Conservation (phyloP, 2,888 invertebrate genomes). For the Arctia plantaginis region DNA sequence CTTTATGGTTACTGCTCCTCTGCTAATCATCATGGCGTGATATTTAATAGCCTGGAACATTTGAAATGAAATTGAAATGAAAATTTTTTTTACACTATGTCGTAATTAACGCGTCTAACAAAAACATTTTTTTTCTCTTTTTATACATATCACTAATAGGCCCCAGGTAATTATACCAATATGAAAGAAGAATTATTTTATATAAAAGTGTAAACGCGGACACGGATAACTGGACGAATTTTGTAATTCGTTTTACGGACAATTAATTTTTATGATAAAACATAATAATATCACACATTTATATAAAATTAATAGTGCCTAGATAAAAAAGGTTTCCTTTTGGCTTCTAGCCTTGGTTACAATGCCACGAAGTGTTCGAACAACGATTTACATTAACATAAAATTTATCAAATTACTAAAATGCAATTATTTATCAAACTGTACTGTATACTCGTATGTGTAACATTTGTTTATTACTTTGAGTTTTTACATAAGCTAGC, state of each 20-base stretch:
- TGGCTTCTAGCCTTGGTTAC: not conserved
- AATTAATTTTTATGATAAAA: not conserved
- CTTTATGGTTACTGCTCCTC: not conserved
- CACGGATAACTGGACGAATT: not conserved
- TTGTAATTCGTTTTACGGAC: not conserved
- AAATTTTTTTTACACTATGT: not conserved
- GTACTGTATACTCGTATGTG: not conserved
- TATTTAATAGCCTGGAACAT: not conserved
- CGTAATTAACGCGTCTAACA: not conserved
- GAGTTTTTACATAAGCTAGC: too few relatives aligned
- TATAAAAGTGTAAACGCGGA: not conserved
- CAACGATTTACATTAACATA: not conserved
- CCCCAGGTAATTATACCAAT: not conserved
- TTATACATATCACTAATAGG: not conserved
- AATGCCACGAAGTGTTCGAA: not conserved
- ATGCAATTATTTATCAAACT: not conserved
- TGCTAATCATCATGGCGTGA: not conserved
- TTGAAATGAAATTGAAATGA: not conserved
- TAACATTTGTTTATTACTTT: too few relatives aligned
- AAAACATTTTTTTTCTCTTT: not conserved
- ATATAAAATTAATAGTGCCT: not conserved
- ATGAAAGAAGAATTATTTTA: not conserved
- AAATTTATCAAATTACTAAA: not conserved
- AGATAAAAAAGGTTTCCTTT: slow-evolving; percentile 2
- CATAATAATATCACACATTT: not conserved